Conservation (phyloP, 2,888 invertebrate species). For the Melanotus villosus region DNA sequence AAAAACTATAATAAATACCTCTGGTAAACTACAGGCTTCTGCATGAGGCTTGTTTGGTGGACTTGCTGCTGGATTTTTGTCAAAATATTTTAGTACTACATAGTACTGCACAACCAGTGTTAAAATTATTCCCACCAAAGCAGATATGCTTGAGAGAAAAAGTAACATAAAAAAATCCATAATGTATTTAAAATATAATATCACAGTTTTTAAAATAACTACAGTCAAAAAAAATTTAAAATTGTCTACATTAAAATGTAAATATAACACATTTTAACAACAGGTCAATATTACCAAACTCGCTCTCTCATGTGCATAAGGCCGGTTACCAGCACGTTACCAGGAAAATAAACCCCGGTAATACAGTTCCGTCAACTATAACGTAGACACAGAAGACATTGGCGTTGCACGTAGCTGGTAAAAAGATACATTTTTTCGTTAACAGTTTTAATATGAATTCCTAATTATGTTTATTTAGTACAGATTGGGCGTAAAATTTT, state of each 20-base stretch:
- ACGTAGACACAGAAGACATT: too few relatives aligned
- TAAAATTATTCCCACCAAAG: constrained; percentile 71
- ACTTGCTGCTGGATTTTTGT: constrained; percentile 63
- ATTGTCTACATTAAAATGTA: neutral
- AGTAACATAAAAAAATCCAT: constrained; percentile 68
- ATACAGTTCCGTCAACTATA: too few relatives aligned
- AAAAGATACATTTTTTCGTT: too few relatives aligned
- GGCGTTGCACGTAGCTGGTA: too few relatives aligned
- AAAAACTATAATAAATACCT: constrained; percentile 61
- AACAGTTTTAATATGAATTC: too few relatives aligned
- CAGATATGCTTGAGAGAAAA: constrained; percentile 69
- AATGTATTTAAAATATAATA: constrained; percentile 36
- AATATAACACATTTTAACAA: constrained; percentile 17
- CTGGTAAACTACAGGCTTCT: constrained; percentile 70
- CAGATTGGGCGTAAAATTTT: too few relatives aligned
- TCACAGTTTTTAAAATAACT: constrained; percentile 36
- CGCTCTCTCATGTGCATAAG: neutral
- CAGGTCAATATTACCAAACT: constrained; percentile 17
- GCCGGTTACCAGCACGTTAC: neutral
- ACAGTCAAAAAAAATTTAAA: constrained; percentile 10
- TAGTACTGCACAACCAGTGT: constrained; percentile 72
- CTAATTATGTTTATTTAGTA: too few relatives aligned
- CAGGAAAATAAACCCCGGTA: too few relatives aligned
- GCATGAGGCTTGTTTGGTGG: constrained; percentile 59
- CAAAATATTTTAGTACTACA: constrained; percentile 70